A percentile compares a stretch with the other conserved stretches of the same genome.
Evolutionary conservation across 2,888 invertebrate genomes (phyloP).

Genomic region (Ophonus ardosiacus): DNA sequence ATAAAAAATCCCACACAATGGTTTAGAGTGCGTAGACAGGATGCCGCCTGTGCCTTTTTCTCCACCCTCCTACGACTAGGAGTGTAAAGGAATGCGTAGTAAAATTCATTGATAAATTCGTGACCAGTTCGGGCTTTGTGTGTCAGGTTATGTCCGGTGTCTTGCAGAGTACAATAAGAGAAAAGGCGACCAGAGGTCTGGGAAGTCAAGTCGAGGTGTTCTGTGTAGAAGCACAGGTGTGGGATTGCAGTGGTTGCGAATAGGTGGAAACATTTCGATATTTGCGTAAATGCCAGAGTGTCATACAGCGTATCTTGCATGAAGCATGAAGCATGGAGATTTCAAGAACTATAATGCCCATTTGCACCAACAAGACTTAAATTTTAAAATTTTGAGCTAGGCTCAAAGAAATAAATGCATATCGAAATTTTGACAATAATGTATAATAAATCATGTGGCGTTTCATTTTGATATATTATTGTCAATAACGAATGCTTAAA

Average conservation of each 20-base stretch:
- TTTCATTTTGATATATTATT: no score
- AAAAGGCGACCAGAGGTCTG: slow-evolving; percentile 60
- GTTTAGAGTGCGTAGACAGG: slow-evolving; percentile 47
- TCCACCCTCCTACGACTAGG: not conserved
- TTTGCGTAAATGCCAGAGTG: not conserved
- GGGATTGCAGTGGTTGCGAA: not conserved
- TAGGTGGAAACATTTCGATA: not conserved
- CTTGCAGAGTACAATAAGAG: slow-evolving; percentile 13
- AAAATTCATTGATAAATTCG: slow-evolving; percentile 61
- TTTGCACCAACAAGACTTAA: no score
- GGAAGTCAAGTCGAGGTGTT: slow-evolving; percentile 52
- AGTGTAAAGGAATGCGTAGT: slow-evolving; percentile 57
- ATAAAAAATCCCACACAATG: slow-evolving; percentile 37
- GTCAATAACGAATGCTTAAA: no score
- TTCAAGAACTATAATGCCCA: no score
- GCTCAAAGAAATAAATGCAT: no score
- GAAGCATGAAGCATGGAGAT: no score
- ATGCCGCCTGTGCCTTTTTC: slow-evolving; percentile 24
- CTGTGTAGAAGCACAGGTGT: slow-evolving; percentile 34
- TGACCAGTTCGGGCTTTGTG: slow-evolving; percentile 2
- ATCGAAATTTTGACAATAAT: no score
- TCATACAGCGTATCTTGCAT: no score
- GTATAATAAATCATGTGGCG: no score
- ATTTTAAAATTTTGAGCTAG: no score
- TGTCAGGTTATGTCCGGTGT: slow-evolving; percentile 16